Percentiles rank a stretch among this genome's conserved stretches.
Evolutionary conservation across 2,888 invertebrate species (phyloP).

Genomic region (Chouioia cunea): DNA sequence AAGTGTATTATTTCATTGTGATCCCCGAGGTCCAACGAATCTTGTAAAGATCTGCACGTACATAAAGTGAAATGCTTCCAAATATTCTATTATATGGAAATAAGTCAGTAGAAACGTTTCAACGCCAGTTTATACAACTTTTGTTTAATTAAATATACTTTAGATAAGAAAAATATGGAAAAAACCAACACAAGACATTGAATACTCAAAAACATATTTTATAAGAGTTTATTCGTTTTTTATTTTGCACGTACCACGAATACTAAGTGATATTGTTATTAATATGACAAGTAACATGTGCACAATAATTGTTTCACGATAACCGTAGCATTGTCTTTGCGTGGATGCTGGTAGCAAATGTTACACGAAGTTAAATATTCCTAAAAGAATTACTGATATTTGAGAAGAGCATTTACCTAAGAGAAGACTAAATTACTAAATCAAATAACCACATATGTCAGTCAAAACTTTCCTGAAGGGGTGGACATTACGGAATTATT

Average conservation of each 20-base stretch:
- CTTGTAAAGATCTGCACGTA: slow-evolving; percentile 53
- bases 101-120: slow-evolving; percentile 40
- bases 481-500: slow-evolving; percentile 33
- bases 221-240: slow-evolving; percentile 68
- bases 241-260: slow-evolving; percentile 67
- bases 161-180: slow-evolving; percentile 54
- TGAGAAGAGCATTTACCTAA: slow-evolving; percentile 38
- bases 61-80: slow-evolving; percentile 68
- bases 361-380: slow-evolving; percentile 24
- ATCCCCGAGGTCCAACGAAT: slow-evolving; percentile 52
- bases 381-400: slow-evolving; percentile 26
- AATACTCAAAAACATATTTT: slow-evolving; percentile 65
- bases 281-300: slow-evolving; percentile 55
- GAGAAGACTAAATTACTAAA: slow-evolving; percentile 19
- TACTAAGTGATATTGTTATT: slow-evolving; percentile 68
- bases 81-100: slow-evolving; percentile 59
- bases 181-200: slow-evolving; percentile 46
- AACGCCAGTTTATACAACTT: slow-evolving; percentile 63
- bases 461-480: neutral
- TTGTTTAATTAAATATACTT: slow-evolving; percentile 59
- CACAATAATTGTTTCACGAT: slow-evolving; percentile 38
- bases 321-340: slow-evolving; percentile 50
- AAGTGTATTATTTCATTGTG: slow-evolving; percentile 52
- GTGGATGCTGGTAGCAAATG: slow-evolving; percentile 47
- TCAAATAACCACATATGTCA: too few species aligned